A percentile compares a stretch with the other conserved stretches of the same genome.
Conservation (phyloP, 2,888 invertebrate genomes). For the Drosophila stalkeri region DNA sequence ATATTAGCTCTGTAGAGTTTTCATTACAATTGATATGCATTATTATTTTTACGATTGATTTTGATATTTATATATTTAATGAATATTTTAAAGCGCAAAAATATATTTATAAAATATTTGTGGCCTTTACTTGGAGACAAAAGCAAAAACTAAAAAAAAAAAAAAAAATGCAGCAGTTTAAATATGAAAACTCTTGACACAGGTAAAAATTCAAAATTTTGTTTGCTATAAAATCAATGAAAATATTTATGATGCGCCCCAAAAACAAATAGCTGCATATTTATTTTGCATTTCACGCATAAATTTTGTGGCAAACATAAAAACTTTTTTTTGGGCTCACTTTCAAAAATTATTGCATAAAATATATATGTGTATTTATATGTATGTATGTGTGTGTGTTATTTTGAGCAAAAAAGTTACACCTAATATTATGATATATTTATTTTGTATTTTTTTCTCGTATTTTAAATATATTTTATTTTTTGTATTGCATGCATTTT, state of each 20-base stretch:
- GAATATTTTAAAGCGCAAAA: slow-evolving; percentile 5
- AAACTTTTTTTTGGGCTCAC: slow-evolving; percentile 8
- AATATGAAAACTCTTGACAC: slow-evolving; percentile 8
- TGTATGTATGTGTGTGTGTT: background rate
- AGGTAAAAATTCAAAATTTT: slow-evolving; percentile 57
- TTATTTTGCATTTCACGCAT: slow-evolving; percentile 59
- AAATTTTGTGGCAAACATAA: slow-evolving; percentile 49
- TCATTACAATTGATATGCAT: background rate
- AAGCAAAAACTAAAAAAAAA: slow-evolving; percentile 5
- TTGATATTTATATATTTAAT: slow-evolving; percentile 2
- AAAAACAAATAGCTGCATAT: slow-evolving; percentile 61
- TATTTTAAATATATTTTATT: slow-evolving; percentile 8
- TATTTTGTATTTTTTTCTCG: slow-evolving; percentile 8
- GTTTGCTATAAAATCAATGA: slow-evolving; percentile 67
- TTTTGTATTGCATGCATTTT: slow-evolving; percentile 27
- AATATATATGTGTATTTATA: background rate
- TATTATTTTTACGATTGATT: background rate
- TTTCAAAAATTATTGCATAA: slow-evolving; percentile 43
- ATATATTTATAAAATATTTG: slow-evolving; percentile 19
- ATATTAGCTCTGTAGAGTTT: background rate
- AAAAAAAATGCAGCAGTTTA: background rate
- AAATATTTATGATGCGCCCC: slow-evolving; percentile 65
- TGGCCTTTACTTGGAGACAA: background rate
- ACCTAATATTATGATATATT: slow-evolving; percentile 30
- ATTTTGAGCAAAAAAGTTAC: background rate